Evolutionary conservation across 1,140 invertebrate genomes (phyloP).

Genomic region (Hydropsyche tenuis): DNA sequence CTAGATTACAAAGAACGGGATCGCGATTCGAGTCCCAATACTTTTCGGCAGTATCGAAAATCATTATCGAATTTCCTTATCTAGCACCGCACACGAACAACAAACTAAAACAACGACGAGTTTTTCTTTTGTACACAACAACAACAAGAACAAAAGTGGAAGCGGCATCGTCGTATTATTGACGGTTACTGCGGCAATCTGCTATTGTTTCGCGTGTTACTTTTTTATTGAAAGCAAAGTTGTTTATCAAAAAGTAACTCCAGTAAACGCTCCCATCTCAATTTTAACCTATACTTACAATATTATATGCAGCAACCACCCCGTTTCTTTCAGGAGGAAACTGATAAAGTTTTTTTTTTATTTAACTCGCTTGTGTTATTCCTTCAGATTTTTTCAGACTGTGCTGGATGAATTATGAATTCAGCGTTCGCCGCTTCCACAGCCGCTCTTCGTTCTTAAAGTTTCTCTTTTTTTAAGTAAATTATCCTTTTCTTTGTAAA

Average conservation of each 20-base stretch:
- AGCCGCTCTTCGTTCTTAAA: slow-evolving; percentile 3
- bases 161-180: slow-evolving; percentile 16
- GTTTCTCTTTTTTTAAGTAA: slow-evolving; percentile 33
- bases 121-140: too few species aligned
- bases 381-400: not conserved
- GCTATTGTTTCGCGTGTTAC: slow-evolving; percentile 31
- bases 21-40: too few species aligned
- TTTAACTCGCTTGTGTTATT: not conserved
- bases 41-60: too few species aligned
- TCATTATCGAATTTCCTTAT: too few species aligned
- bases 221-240: slow-evolving; percentile 47
- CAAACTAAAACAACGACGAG: too few species aligned
- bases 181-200: slow-evolving; percentile 21
- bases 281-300: too few species aligned
- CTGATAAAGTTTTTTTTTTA: slow-evolving; percentile 36
- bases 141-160: not conserved
- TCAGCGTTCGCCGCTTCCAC: not conserved
- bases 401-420: slow-evolving; percentile 33
- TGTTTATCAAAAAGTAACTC: slow-evolving; percentile 48
- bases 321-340: not conserved
- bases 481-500: slow-evolving; percentile 39
- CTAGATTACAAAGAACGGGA: too few species aligned
- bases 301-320: too few species aligned
- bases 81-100: too few species aligned
- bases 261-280: slow-evolving; percentile 26